Evolutionary conservation across 1,140 invertebrate genomes (phyloP).

Genomic region (Bombus soroeensis): DNA sequence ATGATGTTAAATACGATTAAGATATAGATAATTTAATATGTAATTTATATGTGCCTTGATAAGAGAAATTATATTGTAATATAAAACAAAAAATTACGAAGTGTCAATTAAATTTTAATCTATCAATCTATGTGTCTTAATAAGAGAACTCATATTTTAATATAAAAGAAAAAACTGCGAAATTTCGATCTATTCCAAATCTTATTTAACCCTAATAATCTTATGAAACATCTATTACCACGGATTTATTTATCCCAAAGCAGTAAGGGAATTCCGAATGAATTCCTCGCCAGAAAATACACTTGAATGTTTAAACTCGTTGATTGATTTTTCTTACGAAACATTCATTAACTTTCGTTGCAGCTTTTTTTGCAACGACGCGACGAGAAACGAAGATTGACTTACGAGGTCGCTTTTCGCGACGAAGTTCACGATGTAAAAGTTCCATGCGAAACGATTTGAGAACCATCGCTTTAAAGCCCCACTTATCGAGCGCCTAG

Average conservation of each 20-base stretch:
- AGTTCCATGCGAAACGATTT: conserved; percentile 66
- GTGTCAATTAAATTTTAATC: too few relatives aligned
- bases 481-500: conserved; percentile 81
- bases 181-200: not conserved
- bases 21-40: too few relatives aligned
- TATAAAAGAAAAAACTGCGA: not conserved
- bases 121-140: not conserved
- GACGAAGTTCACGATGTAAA: conserved; percentile 28
- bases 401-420: not conserved
- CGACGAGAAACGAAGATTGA: not conserved
- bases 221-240: too few relatives aligned
- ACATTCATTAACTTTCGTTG: conserved; percentile 27
- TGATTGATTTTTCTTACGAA: not conserved
- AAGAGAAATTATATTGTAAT: too few relatives aligned
- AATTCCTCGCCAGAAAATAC: not conserved
- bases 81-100: too few relatives aligned
- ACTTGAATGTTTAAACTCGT: not conserved
- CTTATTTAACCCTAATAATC: not conserved
- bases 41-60: too few relatives aligned
- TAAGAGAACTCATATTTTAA: not conserved
- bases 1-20: too few relatives aligned
- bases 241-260: too few relatives aligned
- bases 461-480: conserved; percentile 80
- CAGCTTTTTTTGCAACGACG: not conserved
- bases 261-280: not conserved